Base-by-base conservation (phyloP, 2,113 vertebrate species). In the Scopus umbretta region DNA sequence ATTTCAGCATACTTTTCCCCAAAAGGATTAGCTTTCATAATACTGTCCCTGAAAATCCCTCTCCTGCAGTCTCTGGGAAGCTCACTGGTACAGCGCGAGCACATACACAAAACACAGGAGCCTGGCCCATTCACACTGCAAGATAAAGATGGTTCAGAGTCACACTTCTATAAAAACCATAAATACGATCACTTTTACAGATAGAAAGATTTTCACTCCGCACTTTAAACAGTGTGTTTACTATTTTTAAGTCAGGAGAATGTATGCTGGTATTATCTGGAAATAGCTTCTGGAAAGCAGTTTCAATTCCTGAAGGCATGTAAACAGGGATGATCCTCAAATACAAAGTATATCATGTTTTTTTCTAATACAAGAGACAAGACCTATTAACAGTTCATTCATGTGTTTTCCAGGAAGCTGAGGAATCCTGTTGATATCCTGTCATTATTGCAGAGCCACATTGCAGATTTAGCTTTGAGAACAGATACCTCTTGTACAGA, bases 401-500 rank as follows among this genome's bases (percentile, higher is more conserved):
- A 66, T 72, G 32, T 81, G 56, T 88, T 95, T 91, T 86, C 71
- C 80, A 67, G 86, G 80, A 90, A 95, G 68, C 72, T 58, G 65
- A 89, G 76, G 80, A 87, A 93, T 92, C 67, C 62, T 83, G 92
- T 84, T 67, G 73, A 56, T 81, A 73, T 45, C 29, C 32, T 80
- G 79, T 71, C 55, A 22, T 70, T 66, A 30, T 4, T 79, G 74
- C 76, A n/a, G 76, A 87, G 89, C 61, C 65, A 83, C 10, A 2
- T 30, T 61, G 83, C 40, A 7, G 55, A 73, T 92, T 76, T 88
- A 65, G 71, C 67, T 96, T 67, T 94, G 76, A 80, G 90, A 86
- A 83, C 82, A 88, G 92, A 91, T 63, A 80, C 61, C 50, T 95
- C 80, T 94, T 80, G 76, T 67, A 72, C 80, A 74, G 68, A 84